phyloP scores from a whole-genome alignment of 2,888 invertebrate genomes.

The Urechis unicinctus region DNA sequence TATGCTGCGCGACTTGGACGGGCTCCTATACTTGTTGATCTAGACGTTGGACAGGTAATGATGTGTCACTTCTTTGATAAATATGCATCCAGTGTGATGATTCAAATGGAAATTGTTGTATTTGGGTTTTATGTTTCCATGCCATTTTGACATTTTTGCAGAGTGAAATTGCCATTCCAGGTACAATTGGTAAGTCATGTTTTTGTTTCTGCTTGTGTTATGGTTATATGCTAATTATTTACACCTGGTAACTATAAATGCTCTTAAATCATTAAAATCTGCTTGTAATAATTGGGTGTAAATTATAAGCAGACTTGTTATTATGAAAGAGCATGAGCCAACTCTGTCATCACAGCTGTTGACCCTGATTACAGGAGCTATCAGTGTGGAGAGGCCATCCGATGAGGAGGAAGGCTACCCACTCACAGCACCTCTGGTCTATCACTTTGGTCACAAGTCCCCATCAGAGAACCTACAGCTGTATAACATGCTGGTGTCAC shows the following conservation, averaged over 20 bases:
- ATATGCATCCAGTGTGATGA: background rate
- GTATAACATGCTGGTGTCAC: constrained; percentile 74
- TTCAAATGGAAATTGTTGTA: too few species aligned
- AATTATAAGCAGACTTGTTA: too few species aligned
- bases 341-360: too few species aligned
- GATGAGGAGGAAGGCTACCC: constrained; percentile 93
- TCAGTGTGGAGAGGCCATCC: constrained; percentile 86
- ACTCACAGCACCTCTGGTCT: constrained; percentile 84
- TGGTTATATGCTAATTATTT: too few species aligned
- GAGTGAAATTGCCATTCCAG: constrained; percentile 84
- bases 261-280: too few species aligned
- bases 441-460: constrained; percentile 82
- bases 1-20: constrained; percentile 84
- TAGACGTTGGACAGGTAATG: constrained; percentile 82
- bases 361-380: constrained; percentile 57
- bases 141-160: constrained; percentile 20
- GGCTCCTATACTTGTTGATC: constrained; percentile 81
- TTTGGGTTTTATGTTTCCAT: background rate
- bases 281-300: too few species aligned
- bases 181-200: constrained; percentile 65
- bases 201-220: background rate
- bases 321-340: too few species aligned
- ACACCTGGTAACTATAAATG: too few species aligned
- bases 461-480: constrained; percentile 73
- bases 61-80: too few species aligned